Evolutionary conservation across 2,113 vertebrate species (phyloP).

Genomic region (Phrynosoma blainvillii): DNA sequence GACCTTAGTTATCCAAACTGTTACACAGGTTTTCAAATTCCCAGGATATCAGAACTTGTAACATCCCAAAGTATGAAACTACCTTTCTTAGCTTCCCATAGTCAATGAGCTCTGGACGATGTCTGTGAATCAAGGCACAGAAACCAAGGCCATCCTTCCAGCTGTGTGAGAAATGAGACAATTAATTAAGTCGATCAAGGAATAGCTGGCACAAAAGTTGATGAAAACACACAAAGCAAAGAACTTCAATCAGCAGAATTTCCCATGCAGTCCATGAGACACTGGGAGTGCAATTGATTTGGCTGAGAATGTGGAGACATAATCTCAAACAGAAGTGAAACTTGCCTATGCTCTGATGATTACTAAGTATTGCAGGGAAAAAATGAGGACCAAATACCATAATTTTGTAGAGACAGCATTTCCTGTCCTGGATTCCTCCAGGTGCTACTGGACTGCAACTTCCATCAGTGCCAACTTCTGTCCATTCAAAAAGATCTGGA

Average conservation of each 20-base stretch:
- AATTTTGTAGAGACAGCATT: too few relatives aligned
- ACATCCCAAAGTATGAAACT: background rate
- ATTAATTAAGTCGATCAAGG: constrained; percentile 32
- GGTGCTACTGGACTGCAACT: background rate
- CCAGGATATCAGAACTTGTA: constrained; percentile 8
- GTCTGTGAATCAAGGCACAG: constrained; percentile 97
- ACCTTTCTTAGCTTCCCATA: constrained; percentile 97
- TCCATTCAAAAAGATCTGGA: background rate
- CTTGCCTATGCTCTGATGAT: too few relatives aligned
- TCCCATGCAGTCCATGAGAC: background rate
- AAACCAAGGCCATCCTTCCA: constrained; percentile 99
- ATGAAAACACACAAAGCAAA: background rate
- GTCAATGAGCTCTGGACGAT: constrained; percentile 98
- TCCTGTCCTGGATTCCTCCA: background rate
- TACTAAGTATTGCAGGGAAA: too few relatives aligned
- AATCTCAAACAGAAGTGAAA: too few relatives aligned
- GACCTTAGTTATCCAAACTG: constrained; percentile 40
- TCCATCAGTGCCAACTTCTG: background rate
- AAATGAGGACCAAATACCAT: too few relatives aligned
- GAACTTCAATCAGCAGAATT: background rate
- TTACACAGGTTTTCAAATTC: constrained; percentile 50
- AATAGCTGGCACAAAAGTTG: too few relatives aligned
- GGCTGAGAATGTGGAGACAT: background rate
- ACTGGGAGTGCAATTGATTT: background rate
- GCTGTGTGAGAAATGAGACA: constrained; percentile 68